A percentile compares a stretch with the other conserved stretches of the same genome.
phyloP scores from a whole-genome alignment of 1,140 invertebrate species.

The Diachasma alloeum region DNA sequence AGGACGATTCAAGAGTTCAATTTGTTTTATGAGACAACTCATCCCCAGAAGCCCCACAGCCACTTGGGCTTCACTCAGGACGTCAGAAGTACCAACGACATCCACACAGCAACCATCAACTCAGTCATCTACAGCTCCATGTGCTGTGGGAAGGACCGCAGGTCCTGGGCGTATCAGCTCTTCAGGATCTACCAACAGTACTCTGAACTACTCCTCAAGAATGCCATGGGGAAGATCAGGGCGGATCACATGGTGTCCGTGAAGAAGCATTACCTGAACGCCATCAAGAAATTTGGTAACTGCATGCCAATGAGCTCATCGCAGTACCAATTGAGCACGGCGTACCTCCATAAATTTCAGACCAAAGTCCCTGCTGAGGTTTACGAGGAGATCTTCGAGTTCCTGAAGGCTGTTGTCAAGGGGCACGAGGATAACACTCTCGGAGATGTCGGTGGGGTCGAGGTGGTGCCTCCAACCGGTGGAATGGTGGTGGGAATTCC shows the following conservation, averaged over 20 bases:
- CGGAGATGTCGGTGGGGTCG: constrained; percentile 32
- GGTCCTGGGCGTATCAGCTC: constrained; percentile 72
- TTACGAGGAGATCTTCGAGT: constrained; percentile 56
- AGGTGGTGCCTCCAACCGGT: constrained; percentile 45
- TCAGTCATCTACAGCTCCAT: constrained; percentile 71
- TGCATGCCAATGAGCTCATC: constrained; percentile 67
- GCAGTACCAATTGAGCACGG: constrained; percentile 66
- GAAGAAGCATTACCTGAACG: constrained; percentile 54
- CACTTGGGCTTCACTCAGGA: constrained; percentile 49
- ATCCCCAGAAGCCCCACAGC: constrained; percentile 44
- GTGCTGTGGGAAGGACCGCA: constrained; percentile 69
- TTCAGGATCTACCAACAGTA: constrained; percentile 78
- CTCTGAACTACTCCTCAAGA: constrained; percentile 69
- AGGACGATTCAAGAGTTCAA: constrained; percentile 64
- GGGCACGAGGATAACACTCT: constrained; percentile 38
- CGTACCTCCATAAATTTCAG: constrained; percentile 64
- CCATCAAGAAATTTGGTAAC: constrained; percentile 58
- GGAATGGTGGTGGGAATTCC: constrained; percentile 53
- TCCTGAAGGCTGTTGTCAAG: constrained; percentile 46
- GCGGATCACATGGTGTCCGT: constrained; percentile 68
- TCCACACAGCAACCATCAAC: constrained; percentile 60
- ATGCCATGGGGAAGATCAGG: constrained; percentile 69
- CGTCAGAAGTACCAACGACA: constrained; percentile 47
- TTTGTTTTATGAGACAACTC: constrained; percentile 47
- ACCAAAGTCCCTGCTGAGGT: constrained; percentile 65